These are phyloP conservation scores for Hypsibius dujardini DNA, from an alignment of 1,140 invertebrate species.

Conservation along the genomic window DNA sequence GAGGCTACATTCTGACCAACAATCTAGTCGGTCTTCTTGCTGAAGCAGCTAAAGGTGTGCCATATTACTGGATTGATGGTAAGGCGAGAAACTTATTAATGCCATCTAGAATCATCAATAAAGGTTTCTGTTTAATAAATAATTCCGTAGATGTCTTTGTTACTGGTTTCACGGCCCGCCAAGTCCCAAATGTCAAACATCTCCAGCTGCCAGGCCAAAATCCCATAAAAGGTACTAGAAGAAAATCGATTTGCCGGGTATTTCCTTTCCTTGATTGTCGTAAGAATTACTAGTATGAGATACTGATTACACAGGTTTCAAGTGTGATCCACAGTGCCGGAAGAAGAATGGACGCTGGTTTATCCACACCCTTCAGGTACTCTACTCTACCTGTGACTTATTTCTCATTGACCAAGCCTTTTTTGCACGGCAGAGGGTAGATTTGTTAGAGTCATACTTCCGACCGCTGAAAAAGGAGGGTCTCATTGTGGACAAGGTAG, in stretches of 20 bases:
- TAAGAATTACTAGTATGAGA: background rate
- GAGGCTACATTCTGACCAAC: slow-evolving; percentile 7
- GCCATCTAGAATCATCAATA: no score
- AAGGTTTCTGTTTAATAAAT: no score
- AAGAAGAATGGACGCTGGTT: slow-evolving; percentile 13
- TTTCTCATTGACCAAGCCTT: no score
- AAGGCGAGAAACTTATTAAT: no score
- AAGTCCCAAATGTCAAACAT: background rate
- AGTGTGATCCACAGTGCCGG: no score
- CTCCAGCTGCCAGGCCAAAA: slow-evolving; percentile 6
- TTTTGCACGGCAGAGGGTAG: background rate
- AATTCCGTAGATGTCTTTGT: background rate
- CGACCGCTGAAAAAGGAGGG: background rate
- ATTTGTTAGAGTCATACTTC: background rate
- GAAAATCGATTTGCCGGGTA: background rate
- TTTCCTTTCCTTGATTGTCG: background rate
- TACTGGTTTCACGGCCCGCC: background rate
- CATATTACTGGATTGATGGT: slow-evolving; percentile 15
- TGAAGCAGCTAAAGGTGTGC: background rate
- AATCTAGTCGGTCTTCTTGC: background rate
- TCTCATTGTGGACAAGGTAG: background rate
- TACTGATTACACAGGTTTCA: no score
- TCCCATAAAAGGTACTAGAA: slow-evolving; percentile 9
- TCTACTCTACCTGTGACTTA: no score
- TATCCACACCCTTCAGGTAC: background rate